phyloP scores from a whole-genome alignment of 2,888 invertebrate species.

The Entomobrya multifasciata region DNA sequence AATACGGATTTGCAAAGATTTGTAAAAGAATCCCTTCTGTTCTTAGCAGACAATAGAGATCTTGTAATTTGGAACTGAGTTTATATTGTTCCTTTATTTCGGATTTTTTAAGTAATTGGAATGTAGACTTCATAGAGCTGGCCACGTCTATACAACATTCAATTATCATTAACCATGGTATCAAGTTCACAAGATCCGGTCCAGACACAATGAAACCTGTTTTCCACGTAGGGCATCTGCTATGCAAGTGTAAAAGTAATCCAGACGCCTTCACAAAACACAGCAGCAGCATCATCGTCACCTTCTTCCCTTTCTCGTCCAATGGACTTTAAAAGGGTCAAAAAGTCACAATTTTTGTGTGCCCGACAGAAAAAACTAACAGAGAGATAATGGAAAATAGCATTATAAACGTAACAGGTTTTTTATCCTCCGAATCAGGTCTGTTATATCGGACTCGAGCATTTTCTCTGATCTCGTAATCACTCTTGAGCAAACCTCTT shows the following conservation, averaged over 20 bases:
- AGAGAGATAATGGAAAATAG: not conserved
- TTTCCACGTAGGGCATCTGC: no score
- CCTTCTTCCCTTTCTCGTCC: not conserved
- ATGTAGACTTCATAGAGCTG: not conserved
- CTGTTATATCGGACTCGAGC: not conserved
- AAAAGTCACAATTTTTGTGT: not conserved
- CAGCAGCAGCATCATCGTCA: not conserved
- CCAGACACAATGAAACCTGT: no score
- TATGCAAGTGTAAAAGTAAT: no score
- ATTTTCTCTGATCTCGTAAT: conserved; percentile 57
- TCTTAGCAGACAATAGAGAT: no score
- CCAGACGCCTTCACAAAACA: not conserved
- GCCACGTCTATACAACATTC: not conserved
- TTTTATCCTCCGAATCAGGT: not conserved
- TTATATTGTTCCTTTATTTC: no score
- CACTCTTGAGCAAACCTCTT: conserved; percentile 54
- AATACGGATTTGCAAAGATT: no score
- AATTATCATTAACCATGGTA: not conserved
- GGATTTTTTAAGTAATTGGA: no score
- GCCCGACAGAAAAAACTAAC: not conserved
- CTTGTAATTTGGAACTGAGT: no score
- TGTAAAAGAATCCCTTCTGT: no score
- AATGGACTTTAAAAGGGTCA: not conserved
- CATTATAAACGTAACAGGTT: conserved; percentile 15
- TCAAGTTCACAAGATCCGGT: not conserved